Evolutionary conservation across 2,888 invertebrate species (phyloP).

Genomic region (Ormyrus nitidulus): DNA sequence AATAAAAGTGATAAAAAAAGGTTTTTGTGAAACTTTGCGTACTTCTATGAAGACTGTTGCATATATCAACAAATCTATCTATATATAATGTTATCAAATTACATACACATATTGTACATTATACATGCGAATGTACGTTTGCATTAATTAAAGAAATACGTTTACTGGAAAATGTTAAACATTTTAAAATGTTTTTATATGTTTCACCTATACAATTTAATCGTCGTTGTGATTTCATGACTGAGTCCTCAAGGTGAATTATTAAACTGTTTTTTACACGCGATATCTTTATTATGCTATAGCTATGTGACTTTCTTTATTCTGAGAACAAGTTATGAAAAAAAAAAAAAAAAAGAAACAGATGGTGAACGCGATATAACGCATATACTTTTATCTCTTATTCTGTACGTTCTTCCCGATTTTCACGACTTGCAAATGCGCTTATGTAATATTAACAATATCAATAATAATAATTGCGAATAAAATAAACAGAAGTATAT

Average conservation of each 20-base stretch:
- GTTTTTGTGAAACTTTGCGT: slow-evolving; percentile 53
- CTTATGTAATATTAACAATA: slow-evolving; percentile 52
- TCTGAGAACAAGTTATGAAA: slow-evolving; percentile 4
- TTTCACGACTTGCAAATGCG: slow-evolving; percentile 52
- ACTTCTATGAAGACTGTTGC: slow-evolving; percentile 56
- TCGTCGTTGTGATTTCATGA: slow-evolving; percentile 53
- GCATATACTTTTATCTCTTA: slow-evolving; percentile 34
- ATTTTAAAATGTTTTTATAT: slow-evolving; percentile 51
- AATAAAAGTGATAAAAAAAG: slow-evolving; percentile 46
- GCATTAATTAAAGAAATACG: slow-evolving; percentile 48
- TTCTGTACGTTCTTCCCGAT: slow-evolving; percentile 50
- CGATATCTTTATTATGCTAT: slow-evolving; percentile 24
- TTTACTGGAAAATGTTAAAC: slow-evolving; percentile 53
- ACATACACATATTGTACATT: slow-evolving; percentile 56
- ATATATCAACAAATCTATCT: slow-evolving; percentile 55
- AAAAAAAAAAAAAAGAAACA: background rate
- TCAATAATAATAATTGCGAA: slow-evolving; percentile 48
- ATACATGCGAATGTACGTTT: slow-evolving; percentile 54
- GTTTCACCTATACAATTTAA: slow-evolving; percentile 45
- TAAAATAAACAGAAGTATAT: slow-evolving; percentile 53
- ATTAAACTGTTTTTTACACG: slow-evolving; percentile 31
- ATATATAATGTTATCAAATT: slow-evolving; percentile 55
- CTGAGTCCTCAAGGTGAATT: slow-evolving; percentile 34
- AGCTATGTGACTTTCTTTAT: slow-evolving; percentile 37
- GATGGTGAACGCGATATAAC: slow-evolving; percentile 5